Evolutionary conservation across 92 coral and sea anemone species (phyloP).

Genomic region (Desmophyllum pertusum): DNA sequence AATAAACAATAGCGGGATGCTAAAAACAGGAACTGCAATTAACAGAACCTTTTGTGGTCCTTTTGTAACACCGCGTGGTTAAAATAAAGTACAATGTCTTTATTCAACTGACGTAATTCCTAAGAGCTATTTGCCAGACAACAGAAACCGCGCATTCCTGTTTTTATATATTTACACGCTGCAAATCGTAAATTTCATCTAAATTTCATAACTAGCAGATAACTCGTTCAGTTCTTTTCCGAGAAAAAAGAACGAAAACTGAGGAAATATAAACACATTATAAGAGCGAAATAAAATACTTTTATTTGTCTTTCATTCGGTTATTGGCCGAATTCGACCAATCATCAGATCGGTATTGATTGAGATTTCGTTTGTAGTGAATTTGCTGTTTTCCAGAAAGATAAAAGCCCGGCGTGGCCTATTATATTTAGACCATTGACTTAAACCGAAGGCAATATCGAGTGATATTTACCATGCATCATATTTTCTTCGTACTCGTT

Average conservation of each 20-base stretch:
- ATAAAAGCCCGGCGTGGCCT: neutral
- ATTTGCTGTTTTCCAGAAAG: neutral
- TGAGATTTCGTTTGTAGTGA: neutral
- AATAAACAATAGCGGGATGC: neutral
- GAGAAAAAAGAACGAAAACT: no score
- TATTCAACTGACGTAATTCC: neutral
- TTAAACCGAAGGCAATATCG: neutral
- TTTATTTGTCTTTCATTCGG: no score
- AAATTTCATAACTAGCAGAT: no score
- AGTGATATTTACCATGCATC: neutral
- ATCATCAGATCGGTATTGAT: neutral
- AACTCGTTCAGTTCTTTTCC: neutral
- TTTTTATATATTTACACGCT: neutral
- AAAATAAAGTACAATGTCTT: neutral
- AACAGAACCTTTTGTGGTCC: neutral
- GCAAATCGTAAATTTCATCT: neutral
- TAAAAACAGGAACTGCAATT: conserved; percentile 18
- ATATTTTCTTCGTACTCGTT: neutral
- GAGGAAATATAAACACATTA: neutral
- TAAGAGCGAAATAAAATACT: neutral
- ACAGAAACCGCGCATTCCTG: neutral
- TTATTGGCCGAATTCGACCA: neutral
- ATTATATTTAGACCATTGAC: neutral
- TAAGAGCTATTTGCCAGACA: neutral
- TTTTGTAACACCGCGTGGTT: neutral